Evolutionary conservation across 2,113 vertebrate species (phyloP).

Genomic region (Ochotona princeps): DNA sequence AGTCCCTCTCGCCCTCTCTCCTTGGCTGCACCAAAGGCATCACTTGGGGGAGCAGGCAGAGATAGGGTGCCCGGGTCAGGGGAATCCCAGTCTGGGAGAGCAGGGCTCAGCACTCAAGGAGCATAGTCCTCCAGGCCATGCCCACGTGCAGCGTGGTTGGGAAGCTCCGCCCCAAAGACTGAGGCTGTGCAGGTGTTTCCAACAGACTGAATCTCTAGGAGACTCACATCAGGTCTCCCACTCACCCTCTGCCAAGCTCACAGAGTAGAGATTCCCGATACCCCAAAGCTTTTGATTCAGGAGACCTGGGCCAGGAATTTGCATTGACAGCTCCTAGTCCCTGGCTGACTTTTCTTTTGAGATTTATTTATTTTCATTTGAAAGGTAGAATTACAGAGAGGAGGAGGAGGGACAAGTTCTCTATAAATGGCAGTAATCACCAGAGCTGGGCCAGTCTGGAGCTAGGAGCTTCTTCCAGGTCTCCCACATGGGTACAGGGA

Average conservation of each 20-base stretch:
- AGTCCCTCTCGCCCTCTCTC: background rate
- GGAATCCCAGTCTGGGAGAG: background rate
- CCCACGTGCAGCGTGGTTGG: fast-evolving
- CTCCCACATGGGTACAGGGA: too few species aligned
- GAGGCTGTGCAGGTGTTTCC: background rate
- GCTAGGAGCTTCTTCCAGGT: too few species aligned
- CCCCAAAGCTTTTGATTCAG: background rate
- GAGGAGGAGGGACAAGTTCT: too few species aligned
- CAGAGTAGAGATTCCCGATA: background rate
- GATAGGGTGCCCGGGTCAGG: too few species aligned
- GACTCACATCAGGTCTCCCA: background rate
- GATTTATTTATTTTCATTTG: background rate
- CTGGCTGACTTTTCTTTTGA: background rate
- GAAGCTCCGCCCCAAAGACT: background rate
- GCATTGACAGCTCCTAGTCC: background rate
- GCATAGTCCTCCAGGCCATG: background rate
- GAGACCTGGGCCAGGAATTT: background rate
- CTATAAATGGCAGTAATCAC: too few species aligned
- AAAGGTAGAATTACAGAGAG: too few species aligned
- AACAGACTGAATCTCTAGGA: background rate
- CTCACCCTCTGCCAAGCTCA: background rate
- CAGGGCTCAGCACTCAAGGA: background rate
- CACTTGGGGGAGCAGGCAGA: background rate
- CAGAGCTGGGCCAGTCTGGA: too few species aligned
- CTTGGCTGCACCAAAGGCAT: background rate